Conservation (phyloP, 2,888 invertebrate species). For the Danaus chrysippus region DNA sequence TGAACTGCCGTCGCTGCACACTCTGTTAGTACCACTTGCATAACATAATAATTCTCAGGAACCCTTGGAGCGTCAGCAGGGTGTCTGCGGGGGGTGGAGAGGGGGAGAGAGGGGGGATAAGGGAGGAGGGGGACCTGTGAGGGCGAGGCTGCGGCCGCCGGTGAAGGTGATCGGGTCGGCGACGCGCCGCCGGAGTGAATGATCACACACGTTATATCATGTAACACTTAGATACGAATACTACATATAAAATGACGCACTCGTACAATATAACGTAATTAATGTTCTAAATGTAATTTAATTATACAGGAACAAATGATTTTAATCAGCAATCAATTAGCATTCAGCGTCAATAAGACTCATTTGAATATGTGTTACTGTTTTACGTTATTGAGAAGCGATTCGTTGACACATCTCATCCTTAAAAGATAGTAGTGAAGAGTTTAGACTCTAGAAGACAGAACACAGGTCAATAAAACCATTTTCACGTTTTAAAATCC, state of each 20-base stretch:
- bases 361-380: no score
- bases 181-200: constrained; percentile 8
- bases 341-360: no score
- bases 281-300: no score
- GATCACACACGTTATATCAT: not conserved
- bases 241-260: not conserved
- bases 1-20: constrained; percentile 83
- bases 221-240: not conserved
- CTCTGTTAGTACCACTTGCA: constrained; percentile 83
- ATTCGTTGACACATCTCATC: no score
- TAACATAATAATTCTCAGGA: not conserved
- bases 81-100: not conserved
- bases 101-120: constrained; percentile 1
- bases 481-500: no score
- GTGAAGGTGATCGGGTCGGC: constrained; percentile 24
- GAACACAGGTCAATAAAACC: no score
- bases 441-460: no score
- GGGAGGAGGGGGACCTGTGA: constrained; percentile 8
- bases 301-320: no score
- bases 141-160: constrained; percentile 16
- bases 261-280: not conserved
- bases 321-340: no score
- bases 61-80: constrained; percentile 8
- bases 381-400: no score
- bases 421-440: no score